Conservation (phyloP, 2,797 vertebrate genomes). For the Euphonia xanthogaster region DNA sequence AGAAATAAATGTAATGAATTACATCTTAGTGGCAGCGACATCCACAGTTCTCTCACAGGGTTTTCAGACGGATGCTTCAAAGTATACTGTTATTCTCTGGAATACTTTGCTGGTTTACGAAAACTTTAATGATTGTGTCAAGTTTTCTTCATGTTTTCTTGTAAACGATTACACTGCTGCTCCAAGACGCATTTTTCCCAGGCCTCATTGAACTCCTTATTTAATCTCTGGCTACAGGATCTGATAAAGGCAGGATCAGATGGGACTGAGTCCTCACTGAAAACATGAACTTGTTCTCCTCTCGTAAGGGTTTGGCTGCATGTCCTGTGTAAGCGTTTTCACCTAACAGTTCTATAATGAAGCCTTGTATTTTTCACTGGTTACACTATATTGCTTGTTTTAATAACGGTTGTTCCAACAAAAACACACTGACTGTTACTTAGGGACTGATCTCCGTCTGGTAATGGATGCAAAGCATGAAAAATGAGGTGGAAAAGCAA, state of each 20-base stretch:
- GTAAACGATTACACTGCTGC: neutral
- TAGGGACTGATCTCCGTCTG: neutral
- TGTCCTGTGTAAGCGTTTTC: neutral
- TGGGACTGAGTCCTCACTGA: neutral
- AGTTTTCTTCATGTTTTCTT: neutral
- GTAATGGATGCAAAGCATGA: neutral
- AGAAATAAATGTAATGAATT: neutral
- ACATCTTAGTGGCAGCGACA: neutral
- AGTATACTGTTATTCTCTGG: neutral
- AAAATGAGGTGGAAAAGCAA: neutral
- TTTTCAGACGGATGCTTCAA: neutral
- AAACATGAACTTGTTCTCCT: neutral
- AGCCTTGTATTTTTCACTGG: neutral
- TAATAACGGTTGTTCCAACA: neutral
- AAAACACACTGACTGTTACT: accelerated
- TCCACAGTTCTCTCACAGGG: neutral
- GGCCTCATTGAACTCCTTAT: neutral
- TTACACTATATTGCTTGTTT: neutral
- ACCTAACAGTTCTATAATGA: accelerated
- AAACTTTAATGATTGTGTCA: neutral
- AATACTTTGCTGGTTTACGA: neutral
- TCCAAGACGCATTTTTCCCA: neutral
- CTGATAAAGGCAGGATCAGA: neutral
- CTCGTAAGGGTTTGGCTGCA: neutral
- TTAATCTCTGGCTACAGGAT: neutral